These are phyloP conservation scores for Oceanodroma leucorhoa DNA, from an alignment of 2,797 vertebrate species.

Conservation along the genomic window DNA sequence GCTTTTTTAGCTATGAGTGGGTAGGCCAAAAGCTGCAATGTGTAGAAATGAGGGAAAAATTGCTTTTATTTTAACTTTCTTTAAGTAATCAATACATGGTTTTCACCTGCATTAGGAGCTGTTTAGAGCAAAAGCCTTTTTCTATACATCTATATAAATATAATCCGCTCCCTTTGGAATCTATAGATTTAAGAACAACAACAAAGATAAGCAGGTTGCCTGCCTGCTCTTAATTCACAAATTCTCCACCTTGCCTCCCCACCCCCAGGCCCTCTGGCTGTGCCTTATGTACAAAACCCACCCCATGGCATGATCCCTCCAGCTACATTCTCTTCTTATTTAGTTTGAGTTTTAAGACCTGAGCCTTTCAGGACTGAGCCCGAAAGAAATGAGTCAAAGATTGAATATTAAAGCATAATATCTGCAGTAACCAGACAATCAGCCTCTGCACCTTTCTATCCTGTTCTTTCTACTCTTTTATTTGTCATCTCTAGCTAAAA, in stretches of 20 bases:
- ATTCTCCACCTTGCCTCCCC: background rate
- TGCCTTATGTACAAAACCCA: background rate
- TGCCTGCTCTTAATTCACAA: background rate
- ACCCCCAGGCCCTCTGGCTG: background rate
- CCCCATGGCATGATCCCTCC: background rate
- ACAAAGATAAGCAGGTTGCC: constrained; percentile 13
- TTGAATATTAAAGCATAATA: background rate
- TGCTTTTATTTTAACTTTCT: constrained; percentile 85
- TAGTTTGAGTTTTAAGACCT: background rate
- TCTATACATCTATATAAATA: constrained; percentile 67
- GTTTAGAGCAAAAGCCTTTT: constrained; percentile 61
- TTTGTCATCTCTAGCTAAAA: background rate
- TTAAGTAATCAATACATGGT: constrained; percentile 81
- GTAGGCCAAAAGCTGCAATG: constrained; percentile 93
- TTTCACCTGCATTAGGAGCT: constrained; percentile 77
- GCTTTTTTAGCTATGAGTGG: constrained; percentile 97
- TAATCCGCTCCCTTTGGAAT: constrained; percentile 57
- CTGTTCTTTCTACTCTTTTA: background rate
- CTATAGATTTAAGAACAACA: constrained; percentile 38
- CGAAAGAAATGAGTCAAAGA: background rate
- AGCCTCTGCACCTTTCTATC: background rate
- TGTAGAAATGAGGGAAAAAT: constrained; percentile 81
- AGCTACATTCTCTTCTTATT: background rate
- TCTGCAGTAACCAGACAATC: background rate
- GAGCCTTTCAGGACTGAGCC: background rate